Percentiles rank a stretch among this genome's conserved stretches.
These are phyloP conservation scores for Xestia ashworthii DNA, from an alignment of 2,888 invertebrate species.

Conservation along the genomic window DNA sequence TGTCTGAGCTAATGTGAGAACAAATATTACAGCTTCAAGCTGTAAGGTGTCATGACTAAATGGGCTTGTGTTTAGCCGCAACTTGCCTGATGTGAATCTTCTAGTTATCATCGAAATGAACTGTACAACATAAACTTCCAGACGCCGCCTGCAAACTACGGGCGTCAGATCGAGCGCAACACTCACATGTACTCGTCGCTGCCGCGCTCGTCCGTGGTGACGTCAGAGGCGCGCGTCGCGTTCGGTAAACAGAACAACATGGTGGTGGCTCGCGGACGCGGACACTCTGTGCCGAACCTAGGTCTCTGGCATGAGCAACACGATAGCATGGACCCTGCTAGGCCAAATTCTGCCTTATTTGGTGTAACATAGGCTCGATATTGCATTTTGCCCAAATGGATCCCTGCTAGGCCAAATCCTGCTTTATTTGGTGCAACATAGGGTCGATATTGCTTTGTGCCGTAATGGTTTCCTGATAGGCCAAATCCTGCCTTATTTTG, in stretches of 20 bases:
- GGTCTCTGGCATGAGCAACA: conserved; percentile 90
- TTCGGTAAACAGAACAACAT: conserved; percentile 92
- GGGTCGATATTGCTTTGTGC: background rate
- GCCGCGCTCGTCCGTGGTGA: conserved; percentile 92
- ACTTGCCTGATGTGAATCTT: background rate
- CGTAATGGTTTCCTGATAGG: background rate
- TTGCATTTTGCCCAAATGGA: conserved; percentile 4
- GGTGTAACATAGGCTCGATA: background rate
- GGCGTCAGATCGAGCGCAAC: conserved; percentile 94
- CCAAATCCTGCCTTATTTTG: background rate
- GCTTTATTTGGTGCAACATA: background rate
- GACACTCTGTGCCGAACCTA: conserved; percentile 98
- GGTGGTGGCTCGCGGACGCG: conserved; percentile 88
- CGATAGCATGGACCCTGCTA: conserved; percentile 53
- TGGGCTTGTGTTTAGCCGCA: background rate
- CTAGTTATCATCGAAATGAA: background rate
- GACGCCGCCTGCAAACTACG: conserved; percentile 94
- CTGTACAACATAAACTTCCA: conserved; percentile 74
- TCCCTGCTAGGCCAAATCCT: conserved; percentile 3
- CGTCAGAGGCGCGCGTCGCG: conserved; percentile 92
- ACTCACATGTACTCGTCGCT: conserved; percentile 93
- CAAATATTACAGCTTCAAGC: background rate
- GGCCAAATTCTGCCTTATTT: background rate
- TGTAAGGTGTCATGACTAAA: background rate
- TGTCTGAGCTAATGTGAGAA: background rate